Evolutionary conservation across 2,113 vertebrate species (phyloP).

Genomic region (Protobothrops flavoviridis): DNA sequence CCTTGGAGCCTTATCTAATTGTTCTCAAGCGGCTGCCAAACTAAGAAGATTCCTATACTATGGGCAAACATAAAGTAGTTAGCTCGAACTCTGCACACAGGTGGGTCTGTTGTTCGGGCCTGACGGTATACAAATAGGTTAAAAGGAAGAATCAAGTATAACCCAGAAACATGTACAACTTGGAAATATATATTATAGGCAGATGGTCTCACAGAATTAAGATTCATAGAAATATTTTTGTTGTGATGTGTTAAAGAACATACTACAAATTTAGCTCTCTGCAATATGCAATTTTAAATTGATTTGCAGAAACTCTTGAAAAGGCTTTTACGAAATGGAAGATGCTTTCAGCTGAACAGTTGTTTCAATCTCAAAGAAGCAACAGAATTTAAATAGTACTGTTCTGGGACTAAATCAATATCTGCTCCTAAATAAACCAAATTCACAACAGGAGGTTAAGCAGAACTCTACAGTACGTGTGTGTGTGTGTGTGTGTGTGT

Average conservation of each 20-base stretch:
- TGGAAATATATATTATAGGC: neutral
- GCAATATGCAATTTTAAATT: slow-evolving; percentile 24
- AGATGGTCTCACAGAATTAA: neutral
- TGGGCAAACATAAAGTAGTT: neutral
- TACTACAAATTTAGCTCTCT: slow-evolving; percentile 4
- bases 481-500: too few species aligned
- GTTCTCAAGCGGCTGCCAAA: neutral
- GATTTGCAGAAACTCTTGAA: slow-evolving; percentile 11
- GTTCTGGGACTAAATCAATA: neutral
- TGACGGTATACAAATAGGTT: neutral
- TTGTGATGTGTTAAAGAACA: slow-evolving; percentile 10
- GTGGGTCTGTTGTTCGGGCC: neutral
- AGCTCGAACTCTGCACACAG: neutral
- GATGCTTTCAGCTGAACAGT: slow-evolving; percentile 3
- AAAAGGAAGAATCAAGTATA: neutral
- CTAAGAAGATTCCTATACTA: neutral
- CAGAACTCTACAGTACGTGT: neutral
- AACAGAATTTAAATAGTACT: slow-evolving; percentile 1
- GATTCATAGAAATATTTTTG: slow-evolving; percentile 6
- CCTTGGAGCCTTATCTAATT: neutral
- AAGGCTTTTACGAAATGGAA: neutral
- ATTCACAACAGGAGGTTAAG: neutral
- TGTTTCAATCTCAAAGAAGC: slow-evolving; percentile 8
- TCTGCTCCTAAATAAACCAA: neutral
- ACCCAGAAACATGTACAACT: neutral